These are phyloP conservation scores for Lipotes vexillifer DNA, from an alignment of 2,113 vertebrate species.

Conservation along the genomic window DNA sequence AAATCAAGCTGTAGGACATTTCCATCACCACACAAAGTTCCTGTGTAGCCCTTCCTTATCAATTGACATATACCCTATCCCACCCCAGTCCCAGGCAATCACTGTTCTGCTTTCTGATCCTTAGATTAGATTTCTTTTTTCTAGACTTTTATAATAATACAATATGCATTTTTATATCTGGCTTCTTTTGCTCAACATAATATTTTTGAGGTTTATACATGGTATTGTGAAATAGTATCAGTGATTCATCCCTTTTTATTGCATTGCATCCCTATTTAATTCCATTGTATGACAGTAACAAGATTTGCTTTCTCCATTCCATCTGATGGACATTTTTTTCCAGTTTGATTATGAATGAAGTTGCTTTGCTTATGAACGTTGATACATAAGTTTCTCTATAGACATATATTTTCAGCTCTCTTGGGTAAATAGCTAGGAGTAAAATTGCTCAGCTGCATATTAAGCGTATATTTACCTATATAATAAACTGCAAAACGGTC, in stretches of 20 bases:
- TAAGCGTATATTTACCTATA: not conserved
- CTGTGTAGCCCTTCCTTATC: not conserved
- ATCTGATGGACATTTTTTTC: not conserved
- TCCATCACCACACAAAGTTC: not conserved
- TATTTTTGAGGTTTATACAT: not conserved
- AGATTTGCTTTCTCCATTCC: not conserved
- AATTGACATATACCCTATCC: fast-evolving
- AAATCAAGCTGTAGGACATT: not conserved
- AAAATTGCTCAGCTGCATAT: not conserved
- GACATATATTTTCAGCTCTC: not conserved
- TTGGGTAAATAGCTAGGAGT: not conserved
- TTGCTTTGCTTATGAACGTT: not conserved
- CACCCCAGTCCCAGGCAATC: not conserved
- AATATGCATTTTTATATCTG: not conserved
- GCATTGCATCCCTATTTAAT: not conserved
- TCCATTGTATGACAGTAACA: not conserved
- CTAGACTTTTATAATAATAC: not conserved
- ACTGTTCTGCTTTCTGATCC: not conserved
- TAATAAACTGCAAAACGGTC: not conserved
- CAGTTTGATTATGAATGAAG: not conserved
- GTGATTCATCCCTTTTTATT: not conserved
- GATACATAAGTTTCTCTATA: not conserved
- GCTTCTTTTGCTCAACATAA: not conserved
- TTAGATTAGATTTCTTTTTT: not conserved
- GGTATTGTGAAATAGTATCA: not conserved